phyloP scores from a whole-genome alignment of 2,113 vertebrate species.

The Cyprinodon brontotheroides region DNA sequence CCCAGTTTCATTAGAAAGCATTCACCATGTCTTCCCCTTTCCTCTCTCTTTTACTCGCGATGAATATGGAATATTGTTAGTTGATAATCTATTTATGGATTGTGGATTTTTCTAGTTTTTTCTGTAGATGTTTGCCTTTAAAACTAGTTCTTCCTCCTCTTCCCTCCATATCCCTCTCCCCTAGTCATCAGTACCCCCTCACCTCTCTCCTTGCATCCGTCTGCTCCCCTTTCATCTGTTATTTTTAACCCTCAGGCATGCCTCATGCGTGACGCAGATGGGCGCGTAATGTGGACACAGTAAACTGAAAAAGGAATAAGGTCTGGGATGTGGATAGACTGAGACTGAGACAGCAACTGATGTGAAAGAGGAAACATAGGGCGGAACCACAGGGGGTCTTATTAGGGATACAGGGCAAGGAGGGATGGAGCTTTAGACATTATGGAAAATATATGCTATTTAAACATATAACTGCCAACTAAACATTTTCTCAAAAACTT shows the following conservation, averaged over 20 bases:
- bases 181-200: conserved; percentile 42
- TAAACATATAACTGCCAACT: not conserved
- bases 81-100: conserved; percentile 12
- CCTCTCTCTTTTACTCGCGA: conserved; percentile 19
- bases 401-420: conserved; percentile 14
- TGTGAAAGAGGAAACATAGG: conserved; percentile 19
- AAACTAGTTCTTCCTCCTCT: conserved; percentile 8
- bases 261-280: conserved; percentile 79
- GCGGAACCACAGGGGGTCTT: conserved; percentile 17
- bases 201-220: conserved; percentile 47
- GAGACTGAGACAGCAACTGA: conserved; percentile 23
- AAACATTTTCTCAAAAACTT: conserved; percentile 11
- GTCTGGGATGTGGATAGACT: conserved; percentile 22
- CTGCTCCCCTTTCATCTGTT: conserved; percentile 70
- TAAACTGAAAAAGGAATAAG: conserved; percentile 38
- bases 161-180: conserved; percentile 22
- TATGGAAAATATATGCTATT: not conserved
- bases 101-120: conserved; percentile 8
- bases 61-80: conserved; percentile 17
- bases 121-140: conserved; percentile 12
- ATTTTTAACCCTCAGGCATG: conserved; percentile 78
- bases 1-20: conserved; percentile 18
- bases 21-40: not conserved
- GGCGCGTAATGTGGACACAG: conserved; percentile 54
- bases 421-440: conserved; percentile 12